Evolutionary conservation across 1,140 invertebrate species (phyloP), one percentile per base, ranked within the genome.

Genomic region (Drosophila nikananu): DNA sequence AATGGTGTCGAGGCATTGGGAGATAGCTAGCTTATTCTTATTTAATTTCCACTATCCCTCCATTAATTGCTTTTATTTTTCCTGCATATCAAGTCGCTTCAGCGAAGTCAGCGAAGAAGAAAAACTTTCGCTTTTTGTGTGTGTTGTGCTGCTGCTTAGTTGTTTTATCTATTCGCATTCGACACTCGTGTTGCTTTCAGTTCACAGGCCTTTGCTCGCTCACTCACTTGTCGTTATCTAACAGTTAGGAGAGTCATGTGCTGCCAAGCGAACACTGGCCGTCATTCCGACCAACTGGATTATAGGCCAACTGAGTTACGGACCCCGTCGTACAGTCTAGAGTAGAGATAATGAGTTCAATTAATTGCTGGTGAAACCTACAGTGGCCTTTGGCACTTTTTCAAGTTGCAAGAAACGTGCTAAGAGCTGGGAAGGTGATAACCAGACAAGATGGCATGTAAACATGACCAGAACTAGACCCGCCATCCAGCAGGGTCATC

Each of bases 51-150:
- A 7, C 2, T 17, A 25, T 9, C 5, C 17, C 27, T 19, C 30
- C 13, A 5, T 21, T 55, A 17, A 23, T n/a, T 39, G 21, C 17
- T 5, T 39, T 23, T n/a, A 55, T n/a, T 64, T 63, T 64, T 74
- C 62, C 68, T 62, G 17, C 46, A 74, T 80, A 74, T 74, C 78
- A 63, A 59, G 48, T 61, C 15, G 10, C 62, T 35, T 32, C 49
- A 37, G 41, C 39, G 12, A 21, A 64, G 5, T 39, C 39, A 30
- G 32, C 54, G 77, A 52, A 80, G 44, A 63, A 72, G 44, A 66
- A 74, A 77, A 65, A 81, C 80, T 81, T 81, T 81, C 80, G 80
- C 80, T 82, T 77, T 81, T 59, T 30, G 27, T 51, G 25, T 42
- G 49, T 60, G 4, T n/a, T 32, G 13, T 23, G 2, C n/a, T 12